Evolutionary conservation across 2,888 invertebrate genomes (phyloP).

Genomic region (Pristionchus entomophagus): DNA sequence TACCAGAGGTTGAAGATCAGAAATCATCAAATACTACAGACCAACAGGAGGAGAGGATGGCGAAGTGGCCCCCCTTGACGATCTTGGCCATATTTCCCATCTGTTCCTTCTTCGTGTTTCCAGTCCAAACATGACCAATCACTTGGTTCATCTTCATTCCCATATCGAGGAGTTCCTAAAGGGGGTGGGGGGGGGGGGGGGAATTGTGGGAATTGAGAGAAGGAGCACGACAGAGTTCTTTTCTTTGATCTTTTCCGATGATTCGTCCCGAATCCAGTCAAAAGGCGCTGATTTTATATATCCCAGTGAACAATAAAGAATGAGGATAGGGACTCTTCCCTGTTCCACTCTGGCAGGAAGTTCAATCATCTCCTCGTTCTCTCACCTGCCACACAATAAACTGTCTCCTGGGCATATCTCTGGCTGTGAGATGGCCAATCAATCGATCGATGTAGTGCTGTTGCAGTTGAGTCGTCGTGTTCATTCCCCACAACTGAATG

Average conservation of each 20-base stretch:
- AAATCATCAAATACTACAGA: neutral
- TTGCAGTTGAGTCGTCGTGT: slow-evolving; percentile 42
- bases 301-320: neutral
- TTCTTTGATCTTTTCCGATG: no score
- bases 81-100: neutral
- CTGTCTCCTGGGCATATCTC: slow-evolving; percentile 50
- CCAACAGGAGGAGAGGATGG: slow-evolving; percentile 49
- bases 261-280: no score
- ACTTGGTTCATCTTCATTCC: slow-evolving; percentile 41
- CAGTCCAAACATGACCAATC: slow-evolving; percentile 49
- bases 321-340: no score
- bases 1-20: neutral
- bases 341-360: no score
- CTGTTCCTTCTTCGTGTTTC: slow-evolving; percentile 45
- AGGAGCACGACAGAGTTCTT: no score
- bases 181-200: no score
- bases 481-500: slow-evolving; percentile 48
- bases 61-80: slow-evolving; percentile 38
- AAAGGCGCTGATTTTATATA: no score
- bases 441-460: slow-evolving; percentile 49
- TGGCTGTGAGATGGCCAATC: slow-evolving; percentile 30
- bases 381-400: slow-evolving; percentile 52
- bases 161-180: slow-evolving; percentile 48
- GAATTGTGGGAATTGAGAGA: no score
- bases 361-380: no score